Evolutionary conservation across 2,113 vertebrate species (phyloP).

Genomic region (Bostrychus sinensis): DNA sequence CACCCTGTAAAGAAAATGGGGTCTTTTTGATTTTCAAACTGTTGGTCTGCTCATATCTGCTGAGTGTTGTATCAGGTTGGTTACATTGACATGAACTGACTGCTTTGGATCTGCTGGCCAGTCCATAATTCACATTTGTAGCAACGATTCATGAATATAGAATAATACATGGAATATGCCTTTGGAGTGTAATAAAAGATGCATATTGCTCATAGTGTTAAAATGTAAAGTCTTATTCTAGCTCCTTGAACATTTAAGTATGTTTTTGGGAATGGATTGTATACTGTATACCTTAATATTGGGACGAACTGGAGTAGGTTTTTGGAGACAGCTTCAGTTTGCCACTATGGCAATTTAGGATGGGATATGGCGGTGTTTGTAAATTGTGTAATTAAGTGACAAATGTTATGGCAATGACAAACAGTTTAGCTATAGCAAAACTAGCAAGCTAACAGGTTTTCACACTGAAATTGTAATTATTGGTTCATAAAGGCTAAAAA

Average conservation of each 20-base stretch:
- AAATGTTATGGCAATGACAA: no score
- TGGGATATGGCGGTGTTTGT: neutral
- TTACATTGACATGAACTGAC: no score
- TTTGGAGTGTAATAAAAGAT: no score
- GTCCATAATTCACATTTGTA: slow-evolving; percentile 1
- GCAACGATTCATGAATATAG: no score
- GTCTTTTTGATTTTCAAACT: neutral
- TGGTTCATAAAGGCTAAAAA: no score
- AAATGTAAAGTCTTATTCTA: slow-evolving; percentile 3
- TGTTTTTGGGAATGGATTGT: neutral
- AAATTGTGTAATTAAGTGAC: neutral
- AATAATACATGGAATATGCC: neutral
- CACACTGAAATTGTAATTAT: no score
- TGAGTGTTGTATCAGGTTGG: neutral
- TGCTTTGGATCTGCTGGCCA: slow-evolving; percentile 13
- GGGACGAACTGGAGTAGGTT: neutral
- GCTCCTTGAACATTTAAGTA: neutral
- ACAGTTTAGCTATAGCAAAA: neutral
- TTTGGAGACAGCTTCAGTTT: neutral
- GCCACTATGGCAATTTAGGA: no score
- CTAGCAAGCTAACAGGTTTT: neutral
- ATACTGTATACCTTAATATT: neutral
- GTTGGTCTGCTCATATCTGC: neutral
- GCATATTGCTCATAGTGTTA: neutral
- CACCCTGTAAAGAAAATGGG: neutral